Evolutionary conservation across 2,888 invertebrate genomes (phyloP).

Genomic region (Oxystoma pomonae): DNA sequence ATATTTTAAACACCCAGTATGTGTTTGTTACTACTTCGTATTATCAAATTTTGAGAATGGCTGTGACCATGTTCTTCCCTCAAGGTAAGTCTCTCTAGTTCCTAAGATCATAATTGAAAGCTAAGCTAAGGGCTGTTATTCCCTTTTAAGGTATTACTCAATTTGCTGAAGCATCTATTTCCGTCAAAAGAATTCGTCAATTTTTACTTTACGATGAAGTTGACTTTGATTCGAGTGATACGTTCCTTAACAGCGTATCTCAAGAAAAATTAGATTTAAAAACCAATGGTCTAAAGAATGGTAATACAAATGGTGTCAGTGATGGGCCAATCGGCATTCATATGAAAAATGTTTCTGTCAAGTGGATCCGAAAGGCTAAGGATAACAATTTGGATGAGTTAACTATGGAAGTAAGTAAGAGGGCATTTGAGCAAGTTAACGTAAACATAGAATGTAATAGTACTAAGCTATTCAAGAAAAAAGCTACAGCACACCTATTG

Average conservation of each 20-base stretch:
- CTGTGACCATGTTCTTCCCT: conserved; percentile 62
- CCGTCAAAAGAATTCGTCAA: conserved; percentile 50
- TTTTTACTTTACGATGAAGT: conserved; percentile 47
- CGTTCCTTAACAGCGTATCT: conserved; percentile 2
- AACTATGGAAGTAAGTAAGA: conserved; percentile 57
- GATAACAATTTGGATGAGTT: conserved; percentile 54
- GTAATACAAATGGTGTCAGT: neutral
- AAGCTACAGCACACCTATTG: no score
- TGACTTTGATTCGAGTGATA: conserved; percentile 8
- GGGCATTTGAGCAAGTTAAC: no score
- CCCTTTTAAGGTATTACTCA: conserved; percentile 52
- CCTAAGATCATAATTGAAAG: no score
- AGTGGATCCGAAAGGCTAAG: conserved; percentile 51
- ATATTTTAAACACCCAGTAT: conserved; percentile 53
- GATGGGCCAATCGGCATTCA: conserved; percentile 17
- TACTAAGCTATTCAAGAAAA: no score
- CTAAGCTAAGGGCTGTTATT: no score
- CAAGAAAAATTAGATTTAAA: neutral
- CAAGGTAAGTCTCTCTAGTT: conserved; percentile 45
- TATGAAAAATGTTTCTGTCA: conserved; percentile 55
- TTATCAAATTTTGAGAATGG: conserved; percentile 64
- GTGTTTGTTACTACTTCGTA: conserved; percentile 73
- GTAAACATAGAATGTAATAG: no score
- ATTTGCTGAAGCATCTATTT: conserved; percentile 58
- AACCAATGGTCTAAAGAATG: neutral